phyloP scores from a whole-genome alignment of 2,113 vertebrate genomes.

The Prionailurus bengalensis region DNA sequence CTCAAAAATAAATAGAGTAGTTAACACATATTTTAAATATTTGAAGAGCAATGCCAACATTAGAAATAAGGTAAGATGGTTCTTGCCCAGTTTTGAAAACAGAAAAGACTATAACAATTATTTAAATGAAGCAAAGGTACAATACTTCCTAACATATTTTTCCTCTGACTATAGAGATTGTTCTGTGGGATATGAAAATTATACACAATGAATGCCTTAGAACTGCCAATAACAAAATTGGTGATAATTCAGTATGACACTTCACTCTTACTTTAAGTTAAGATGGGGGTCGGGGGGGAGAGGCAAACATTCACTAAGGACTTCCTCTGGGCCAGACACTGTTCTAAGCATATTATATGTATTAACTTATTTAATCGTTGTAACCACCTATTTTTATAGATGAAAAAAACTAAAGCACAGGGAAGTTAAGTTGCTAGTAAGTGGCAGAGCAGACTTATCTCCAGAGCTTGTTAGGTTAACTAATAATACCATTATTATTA shows the following conservation, averaged over 20 bases:
- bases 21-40: constrained; percentile 44
- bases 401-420: not conserved
- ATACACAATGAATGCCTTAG: not conserved
- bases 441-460: not conserved
- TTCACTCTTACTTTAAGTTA: constrained; percentile 1
- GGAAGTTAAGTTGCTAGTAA: constrained; percentile 38
- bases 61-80: not conserved
- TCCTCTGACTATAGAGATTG: not conserved
- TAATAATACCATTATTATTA: constrained; percentile 50
- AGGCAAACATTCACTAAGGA: constrained; percentile 16
- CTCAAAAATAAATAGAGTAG: not conserved
- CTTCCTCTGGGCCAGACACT: not conserved
- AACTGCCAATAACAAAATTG: not conserved
- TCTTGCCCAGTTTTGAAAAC: constrained; percentile 41
- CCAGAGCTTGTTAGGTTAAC: not conserved
- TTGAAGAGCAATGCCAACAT: not conserved
- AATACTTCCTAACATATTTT: constrained; percentile 1
- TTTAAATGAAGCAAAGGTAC: not conserved
- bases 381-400: constrained; percentile 34
- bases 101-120: not conserved
- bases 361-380: constrained; percentile 39
- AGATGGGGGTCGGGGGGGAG: not conserved
- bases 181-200: not conserved
- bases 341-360: not conserved
- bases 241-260: not conserved